Conservation (phyloP, 1,140 invertebrate genomes). For the Drosophila chauvacae region DNA sequence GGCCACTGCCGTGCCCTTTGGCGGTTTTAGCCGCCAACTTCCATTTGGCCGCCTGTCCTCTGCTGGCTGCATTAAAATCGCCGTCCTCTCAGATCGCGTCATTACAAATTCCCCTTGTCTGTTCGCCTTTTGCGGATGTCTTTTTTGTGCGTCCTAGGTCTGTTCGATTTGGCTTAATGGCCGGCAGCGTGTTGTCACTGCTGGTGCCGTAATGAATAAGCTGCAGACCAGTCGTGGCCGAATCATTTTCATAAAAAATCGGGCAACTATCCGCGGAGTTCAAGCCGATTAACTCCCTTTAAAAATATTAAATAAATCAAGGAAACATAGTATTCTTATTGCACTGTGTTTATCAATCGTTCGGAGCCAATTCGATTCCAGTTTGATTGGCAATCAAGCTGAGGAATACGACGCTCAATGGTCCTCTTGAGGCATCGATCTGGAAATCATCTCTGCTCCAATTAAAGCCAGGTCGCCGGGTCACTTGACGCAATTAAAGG, state of each 20-base stretch:
- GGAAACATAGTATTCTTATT: neutral
- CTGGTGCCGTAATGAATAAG: constrained; percentile 42
- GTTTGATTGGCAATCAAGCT: constrained; percentile 30
- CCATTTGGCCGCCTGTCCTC: constrained; percentile 58
- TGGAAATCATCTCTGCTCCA: constrained; percentile 66
- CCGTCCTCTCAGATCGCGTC: constrained; percentile 28
- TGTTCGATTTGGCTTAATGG: constrained; percentile 38
- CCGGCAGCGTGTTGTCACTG: constrained; percentile 40
- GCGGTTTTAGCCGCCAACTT: constrained; percentile 55
- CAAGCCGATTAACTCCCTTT: constrained; percentile 5
- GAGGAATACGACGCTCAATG: constrained; percentile 15
- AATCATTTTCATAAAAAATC: constrained; percentile 15
- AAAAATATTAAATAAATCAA: neutral
- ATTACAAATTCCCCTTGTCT: constrained; percentile 42
- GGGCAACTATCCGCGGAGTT: constrained; percentile 29
- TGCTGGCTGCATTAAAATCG: constrained; percentile 59
- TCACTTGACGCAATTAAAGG: constrained; percentile 71
- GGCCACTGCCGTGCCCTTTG: constrained; percentile 40
- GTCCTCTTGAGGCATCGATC: constrained; percentile 48
- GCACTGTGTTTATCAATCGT: constrained; percentile 24
- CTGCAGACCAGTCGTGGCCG: neutral
- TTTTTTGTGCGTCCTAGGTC: constrained; percentile 14
- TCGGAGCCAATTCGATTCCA: constrained; percentile 8
- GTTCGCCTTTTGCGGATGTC: neutral
- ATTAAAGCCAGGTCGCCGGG: constrained; percentile 55